Conservation (phyloP, 1,140 invertebrate genomes). For the Drosophila neocordata region DNA sequence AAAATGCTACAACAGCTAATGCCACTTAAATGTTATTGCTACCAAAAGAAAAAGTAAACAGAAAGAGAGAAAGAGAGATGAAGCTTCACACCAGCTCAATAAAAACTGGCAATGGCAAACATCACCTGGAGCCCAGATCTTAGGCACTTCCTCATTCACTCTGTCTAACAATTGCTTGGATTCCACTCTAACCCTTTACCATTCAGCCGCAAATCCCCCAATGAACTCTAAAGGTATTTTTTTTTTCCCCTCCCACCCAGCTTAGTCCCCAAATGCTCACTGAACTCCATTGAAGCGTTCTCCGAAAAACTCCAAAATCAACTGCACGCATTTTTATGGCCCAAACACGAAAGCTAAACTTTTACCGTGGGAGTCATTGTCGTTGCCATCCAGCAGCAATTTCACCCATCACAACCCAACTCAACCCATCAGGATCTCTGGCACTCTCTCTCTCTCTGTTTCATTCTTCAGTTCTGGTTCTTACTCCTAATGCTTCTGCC, state of each 20-base stretch:
- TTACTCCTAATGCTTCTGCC: conserved; percentile 11
- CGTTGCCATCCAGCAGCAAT: conserved; percentile 24
- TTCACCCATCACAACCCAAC: conserved; percentile 28
- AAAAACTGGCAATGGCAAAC: conserved; percentile 34
- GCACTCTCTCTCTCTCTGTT: too few species aligned
- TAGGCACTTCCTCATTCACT: not conserved
- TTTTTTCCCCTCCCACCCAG: too few species aligned
- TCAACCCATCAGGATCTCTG: conserved; percentile 1
- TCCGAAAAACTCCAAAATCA: conserved; percentile 54
- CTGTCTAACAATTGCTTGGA: not conserved
- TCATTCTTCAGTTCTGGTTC: not conserved
- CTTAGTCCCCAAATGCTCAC: conserved; percentile 16
- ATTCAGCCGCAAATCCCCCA: conserved; percentile 61
- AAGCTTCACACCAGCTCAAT: conserved; percentile 55
- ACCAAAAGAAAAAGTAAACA: conserved; percentile 25
- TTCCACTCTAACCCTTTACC: conserved; percentile 37
- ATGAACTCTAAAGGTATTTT: conserved; percentile 44
- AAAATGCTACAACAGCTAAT: conserved; percentile 56
- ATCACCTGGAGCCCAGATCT: conserved; percentile 56
- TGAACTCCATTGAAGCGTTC: conserved; percentile 61
- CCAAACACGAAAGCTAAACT: conserved; percentile 76
- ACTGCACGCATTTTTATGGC: conserved; percentile 74
- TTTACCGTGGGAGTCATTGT: conserved; percentile 69
- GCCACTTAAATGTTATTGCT: conserved; percentile 57
- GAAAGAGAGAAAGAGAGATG: conserved; percentile 14